Percentiles rank a stretch among this genome's conserved stretches.
These are phyloP conservation scores for Knipowitschia caucasica DNA, from an alignment of 2,797 vertebrate genomes.

Conservation along the genomic window DNA sequence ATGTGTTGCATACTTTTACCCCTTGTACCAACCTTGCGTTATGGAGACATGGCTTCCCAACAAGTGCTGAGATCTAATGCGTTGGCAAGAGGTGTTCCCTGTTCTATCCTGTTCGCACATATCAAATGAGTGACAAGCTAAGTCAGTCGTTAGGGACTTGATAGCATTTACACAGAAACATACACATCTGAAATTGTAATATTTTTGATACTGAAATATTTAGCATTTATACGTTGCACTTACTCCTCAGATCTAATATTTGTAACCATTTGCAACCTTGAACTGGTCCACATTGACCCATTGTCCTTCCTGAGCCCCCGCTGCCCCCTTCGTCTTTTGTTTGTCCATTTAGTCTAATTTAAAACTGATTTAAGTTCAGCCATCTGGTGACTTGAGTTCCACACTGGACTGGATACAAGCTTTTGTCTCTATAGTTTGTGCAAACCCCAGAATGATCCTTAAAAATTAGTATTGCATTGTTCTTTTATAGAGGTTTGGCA, in stretches of 20 bases:
- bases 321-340: slow-evolving; percentile 31
- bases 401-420: slow-evolving; percentile 16
- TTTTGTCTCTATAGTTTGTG: slow-evolving; percentile 23
- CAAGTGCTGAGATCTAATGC: no score
- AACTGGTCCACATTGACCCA: slow-evolving; percentile 19
- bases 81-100: no score
- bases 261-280: slow-evolving; percentile 16
- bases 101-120: no score
- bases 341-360: slow-evolving; percentile 45
- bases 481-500: not conserved
- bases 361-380: slow-evolving; percentile 44
- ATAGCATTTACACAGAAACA: no score
- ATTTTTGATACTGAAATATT: not conserved
- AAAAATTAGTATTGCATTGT: not conserved
- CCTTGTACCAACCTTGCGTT: no score
- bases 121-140: no score
- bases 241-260: slow-evolving; percentile 5
- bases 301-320: slow-evolving; percentile 26
- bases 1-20: no score
- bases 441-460: not conserved
- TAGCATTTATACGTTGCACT: not conserved
- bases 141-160: no score
- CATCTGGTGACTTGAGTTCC: slow-evolving; percentile 24
- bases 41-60: no score
- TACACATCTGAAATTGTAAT: no score